Conservation (phyloP, 1,140 invertebrate species). For the Eurosta solidaginis region DNA sequence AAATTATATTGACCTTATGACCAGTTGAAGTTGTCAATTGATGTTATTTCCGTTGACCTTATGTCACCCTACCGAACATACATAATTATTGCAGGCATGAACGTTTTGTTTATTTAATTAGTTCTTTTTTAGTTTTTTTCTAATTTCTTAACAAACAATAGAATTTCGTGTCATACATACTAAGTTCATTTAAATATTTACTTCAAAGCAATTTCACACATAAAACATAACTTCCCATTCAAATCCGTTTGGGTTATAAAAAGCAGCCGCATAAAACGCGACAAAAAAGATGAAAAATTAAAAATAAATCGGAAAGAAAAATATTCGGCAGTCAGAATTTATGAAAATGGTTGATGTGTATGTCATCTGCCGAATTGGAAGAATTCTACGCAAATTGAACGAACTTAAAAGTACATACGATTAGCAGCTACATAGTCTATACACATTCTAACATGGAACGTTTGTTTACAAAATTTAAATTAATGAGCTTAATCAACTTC, state of each 20-base stretch:
- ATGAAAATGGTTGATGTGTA: neutral
- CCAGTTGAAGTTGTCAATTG: too few relatives aligned
- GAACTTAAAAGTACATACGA: too few relatives aligned
- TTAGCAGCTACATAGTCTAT: neutral
- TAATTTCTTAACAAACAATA: neutral
- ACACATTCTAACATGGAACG: neutral
- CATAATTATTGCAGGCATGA: too few relatives aligned
- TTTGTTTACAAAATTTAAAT: neutral
- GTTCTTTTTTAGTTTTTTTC: too few relatives aligned
- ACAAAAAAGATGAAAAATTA: conserved; percentile 8
- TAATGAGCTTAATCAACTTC: conserved; percentile 87
- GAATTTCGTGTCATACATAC: conserved; percentile 11
- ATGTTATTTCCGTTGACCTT: too few relatives aligned
- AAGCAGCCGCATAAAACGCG: conserved; percentile 35
- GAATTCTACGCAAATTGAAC: neutral
- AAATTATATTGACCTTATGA: too few relatives aligned
- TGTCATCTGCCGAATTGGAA: neutral
- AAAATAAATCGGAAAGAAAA: neutral
- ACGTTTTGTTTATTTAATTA: conserved; percentile 8
- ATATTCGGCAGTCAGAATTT: neutral
- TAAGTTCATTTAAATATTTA: neutral
- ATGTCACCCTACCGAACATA: too few relatives aligned
- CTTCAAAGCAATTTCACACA: neutral
- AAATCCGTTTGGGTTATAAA: neutral
- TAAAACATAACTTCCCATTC: neutral